Evolutionary conservation across 2,888 invertebrate genomes (phyloP).

Genomic region (Salticus scenicus): DNA sequence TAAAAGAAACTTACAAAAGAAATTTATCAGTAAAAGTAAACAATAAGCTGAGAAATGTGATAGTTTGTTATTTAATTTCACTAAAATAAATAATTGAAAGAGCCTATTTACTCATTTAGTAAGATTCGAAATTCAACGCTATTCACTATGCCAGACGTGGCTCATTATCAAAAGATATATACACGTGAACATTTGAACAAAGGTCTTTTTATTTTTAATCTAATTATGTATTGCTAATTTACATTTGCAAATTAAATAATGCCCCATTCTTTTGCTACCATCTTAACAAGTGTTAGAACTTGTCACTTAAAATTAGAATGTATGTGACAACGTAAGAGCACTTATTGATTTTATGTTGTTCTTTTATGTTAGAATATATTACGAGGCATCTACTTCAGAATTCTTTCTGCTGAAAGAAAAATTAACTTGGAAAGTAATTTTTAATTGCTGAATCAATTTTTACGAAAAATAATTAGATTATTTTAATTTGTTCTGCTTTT

Average conservation of each 20-base stretch:
- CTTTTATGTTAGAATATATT: constrained; percentile 50
- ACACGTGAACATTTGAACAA: background rate
- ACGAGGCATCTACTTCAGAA: background rate
- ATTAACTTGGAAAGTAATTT: background rate
- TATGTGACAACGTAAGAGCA: constrained; percentile 61
- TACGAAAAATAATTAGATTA: too few relatives aligned
- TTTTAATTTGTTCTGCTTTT: too few relatives aligned
- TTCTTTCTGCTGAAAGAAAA: background rate
- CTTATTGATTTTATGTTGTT: constrained; percentile 53
- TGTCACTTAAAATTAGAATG: constrained; percentile 43
- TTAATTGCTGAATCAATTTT: background rate
- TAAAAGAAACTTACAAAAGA: too few relatives aligned
- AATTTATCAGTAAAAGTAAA: too few relatives aligned
- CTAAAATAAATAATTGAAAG: too few relatives aligned
- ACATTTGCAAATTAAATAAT: constrained; percentile 68
- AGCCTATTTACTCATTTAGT: background rate
- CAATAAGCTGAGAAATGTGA: too few relatives aligned
- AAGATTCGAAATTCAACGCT: background rate
- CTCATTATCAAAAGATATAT: constrained; percentile 7
- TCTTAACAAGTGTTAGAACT: constrained; percentile 19
- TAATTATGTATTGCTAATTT: constrained; percentile 63
- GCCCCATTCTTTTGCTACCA: constrained; percentile 29
- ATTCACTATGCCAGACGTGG: background rate
- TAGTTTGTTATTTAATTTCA: too few relatives aligned
- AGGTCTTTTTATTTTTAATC: constrained; percentile 28